A percentile compares a stretch with the other conserved stretches of the same genome.
These are phyloP conservation scores for Eristalis intricaria DNA, from an alignment of 2,888 invertebrate species.

Conservation along the genomic window DNA sequence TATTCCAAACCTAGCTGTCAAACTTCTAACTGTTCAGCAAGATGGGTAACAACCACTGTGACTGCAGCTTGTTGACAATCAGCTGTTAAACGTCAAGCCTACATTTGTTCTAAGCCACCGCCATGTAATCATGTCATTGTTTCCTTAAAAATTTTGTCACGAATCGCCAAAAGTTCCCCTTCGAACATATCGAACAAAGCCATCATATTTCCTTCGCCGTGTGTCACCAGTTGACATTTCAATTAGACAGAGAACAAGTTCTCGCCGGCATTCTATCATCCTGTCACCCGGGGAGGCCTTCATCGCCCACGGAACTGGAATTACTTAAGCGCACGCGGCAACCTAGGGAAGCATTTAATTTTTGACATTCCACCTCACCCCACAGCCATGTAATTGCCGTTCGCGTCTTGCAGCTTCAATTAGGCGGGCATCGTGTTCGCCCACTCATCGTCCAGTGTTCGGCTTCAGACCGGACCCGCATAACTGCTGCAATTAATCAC, in stretches of 20 bases:
- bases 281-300: conserved; percentile 19
- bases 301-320: conserved; percentile 31
- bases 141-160: not conserved
- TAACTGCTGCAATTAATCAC: conserved; percentile 54
- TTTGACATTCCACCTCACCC: conserved; percentile 33
- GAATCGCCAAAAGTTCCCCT: not conserved
- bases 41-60: too few relatives aligned
- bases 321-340: conserved; percentile 19
- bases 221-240: conserved; percentile 17
- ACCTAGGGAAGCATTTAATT: conserved; percentile 15
- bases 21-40: too few relatives aligned
- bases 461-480: not conserved
- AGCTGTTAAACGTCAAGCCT: too few relatives aligned
- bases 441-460: conserved; percentile 18
- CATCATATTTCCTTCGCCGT: not conserved
- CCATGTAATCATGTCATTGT: not conserved
- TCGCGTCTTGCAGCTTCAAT: conserved; percentile 54
- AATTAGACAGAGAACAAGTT: conserved; percentile 32
- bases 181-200: not conserved
- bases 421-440: conserved; percentile 48
- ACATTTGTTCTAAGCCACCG: not conserved
- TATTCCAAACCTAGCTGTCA: too few relatives aligned
- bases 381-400: conserved; percentile 29
- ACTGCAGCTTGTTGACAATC: too few relatives aligned
- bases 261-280: not conserved